Conservation (phyloP, 2,113 vertebrate genomes). For the Marmota flaviventris region DNA sequence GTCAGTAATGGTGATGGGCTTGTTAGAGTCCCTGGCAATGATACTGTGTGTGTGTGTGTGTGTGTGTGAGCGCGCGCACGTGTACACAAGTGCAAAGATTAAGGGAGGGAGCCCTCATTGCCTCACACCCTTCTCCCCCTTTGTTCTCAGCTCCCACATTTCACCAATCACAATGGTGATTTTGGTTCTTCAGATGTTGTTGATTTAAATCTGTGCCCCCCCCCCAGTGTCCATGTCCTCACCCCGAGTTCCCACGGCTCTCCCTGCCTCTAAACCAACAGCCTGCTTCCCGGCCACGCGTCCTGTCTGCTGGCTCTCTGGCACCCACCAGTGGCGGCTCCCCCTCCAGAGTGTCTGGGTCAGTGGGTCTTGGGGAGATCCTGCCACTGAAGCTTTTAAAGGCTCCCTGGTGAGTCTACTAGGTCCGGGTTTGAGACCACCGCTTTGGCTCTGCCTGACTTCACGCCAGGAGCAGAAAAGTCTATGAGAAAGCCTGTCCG, state of each 20-base stretch:
- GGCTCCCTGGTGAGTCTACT: not conserved
- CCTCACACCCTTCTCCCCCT: not conserved
- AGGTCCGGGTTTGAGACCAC: not conserved
- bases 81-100: no score
- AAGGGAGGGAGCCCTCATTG: not conserved
- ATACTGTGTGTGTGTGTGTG: not conserved
- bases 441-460: not conserved
- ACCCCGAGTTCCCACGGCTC: not conserved
- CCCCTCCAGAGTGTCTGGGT: not conserved
- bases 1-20: not conserved
- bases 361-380: not conserved
- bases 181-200: conserved; percentile 22
- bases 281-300: not conserved
- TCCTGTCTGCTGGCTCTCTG: not conserved
- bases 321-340: not conserved
- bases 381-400: not conserved
- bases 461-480: not conserved
- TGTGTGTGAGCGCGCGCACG: not conserved
- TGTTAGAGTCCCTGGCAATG: not conserved
- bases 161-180: conserved; percentile 46
- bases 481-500: not conserved
- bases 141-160: not conserved
- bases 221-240: not conserved
- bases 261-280: not conserved
- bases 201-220: not conserved